phyloP scores from a whole-genome alignment of 2,888 invertebrate species.

The Chaetogeoica ovagalla region DNA sequence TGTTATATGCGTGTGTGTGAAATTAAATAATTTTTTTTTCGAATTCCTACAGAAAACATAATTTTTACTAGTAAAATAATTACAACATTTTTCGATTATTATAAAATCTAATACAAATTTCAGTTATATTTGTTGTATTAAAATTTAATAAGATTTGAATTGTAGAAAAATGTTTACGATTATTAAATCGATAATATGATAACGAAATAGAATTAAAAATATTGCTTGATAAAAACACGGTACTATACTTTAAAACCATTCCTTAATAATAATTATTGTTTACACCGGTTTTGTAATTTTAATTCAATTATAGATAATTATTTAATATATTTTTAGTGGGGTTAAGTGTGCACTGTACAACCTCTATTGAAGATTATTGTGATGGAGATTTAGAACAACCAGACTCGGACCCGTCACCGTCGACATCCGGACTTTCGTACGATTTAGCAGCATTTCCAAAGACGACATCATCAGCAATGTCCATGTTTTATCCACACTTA shows the following conservation, averaged over 20 bases:
- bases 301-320: not conserved
- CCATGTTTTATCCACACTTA: constrained; percentile 57
- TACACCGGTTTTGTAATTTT: not conserved
- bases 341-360: constrained; percentile 54
- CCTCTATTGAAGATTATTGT: constrained; percentile 47
- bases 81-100: no score
- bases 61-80: no score
- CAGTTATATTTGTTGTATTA: no score
- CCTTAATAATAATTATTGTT: not conserved
- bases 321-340: constrained; percentile 39
- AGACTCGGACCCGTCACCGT: constrained; percentile 54
- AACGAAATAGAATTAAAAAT: no score
- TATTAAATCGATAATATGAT: no score
- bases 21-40: no score
- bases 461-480: constrained; percentile 55
- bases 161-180: no score
- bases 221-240: not conserved
- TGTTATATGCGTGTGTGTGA: no score
- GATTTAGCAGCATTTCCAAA: constrained; percentile 55
- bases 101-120: no score
- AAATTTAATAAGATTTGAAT: no score
- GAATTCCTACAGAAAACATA: no score
- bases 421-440: constrained; percentile 55
- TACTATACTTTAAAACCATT: not conserved
- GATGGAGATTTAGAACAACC: constrained; percentile 43